These are phyloP conservation scores for Anguilla marmorata DNA, from an alignment of 2,797 vertebrate species.

Conservation along the genomic window DNA sequence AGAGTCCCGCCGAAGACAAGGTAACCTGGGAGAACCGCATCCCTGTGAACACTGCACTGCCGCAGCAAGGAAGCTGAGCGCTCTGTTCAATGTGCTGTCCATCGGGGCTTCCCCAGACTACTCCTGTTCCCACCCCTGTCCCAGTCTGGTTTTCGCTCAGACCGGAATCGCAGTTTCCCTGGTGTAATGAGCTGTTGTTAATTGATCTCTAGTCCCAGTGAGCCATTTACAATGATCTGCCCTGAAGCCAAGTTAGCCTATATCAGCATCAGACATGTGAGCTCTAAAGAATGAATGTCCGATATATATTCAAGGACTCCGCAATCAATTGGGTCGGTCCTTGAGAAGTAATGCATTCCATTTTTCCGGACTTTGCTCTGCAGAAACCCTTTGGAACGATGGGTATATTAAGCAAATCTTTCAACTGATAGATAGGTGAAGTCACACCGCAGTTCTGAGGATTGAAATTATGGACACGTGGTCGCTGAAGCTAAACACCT, in stretches of 20 bases:
- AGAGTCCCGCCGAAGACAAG: neutral
- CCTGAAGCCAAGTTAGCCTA: neutral
- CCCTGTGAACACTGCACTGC: neutral
- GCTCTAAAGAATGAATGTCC: conserved; percentile 8
- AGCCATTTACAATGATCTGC: conserved; percentile 3
- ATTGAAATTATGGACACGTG: neutral
- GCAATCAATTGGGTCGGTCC: neutral
- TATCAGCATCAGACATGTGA: neutral
- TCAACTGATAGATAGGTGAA: neutral
- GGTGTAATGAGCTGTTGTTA: neutral
- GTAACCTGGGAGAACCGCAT: neutral
- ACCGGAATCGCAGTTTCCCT: neutral
- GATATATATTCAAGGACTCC: conserved; percentile 5
- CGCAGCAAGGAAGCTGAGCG: neutral
- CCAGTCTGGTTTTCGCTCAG: neutral
- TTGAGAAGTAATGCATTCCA: neutral
- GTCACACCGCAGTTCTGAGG: neutral
- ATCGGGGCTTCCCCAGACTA: neutral
- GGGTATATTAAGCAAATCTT: neutral
- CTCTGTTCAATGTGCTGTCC: neutral
- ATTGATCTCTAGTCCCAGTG: neutral
- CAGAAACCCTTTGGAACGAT: neutral
- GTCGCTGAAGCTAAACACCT: neutral
- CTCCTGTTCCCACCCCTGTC: neutral
- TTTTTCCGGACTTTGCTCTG: neutral